Evolutionary conservation across 2,113 vertebrate species (phyloP).

Genomic region (Cyanocitta stelleri): DNA sequence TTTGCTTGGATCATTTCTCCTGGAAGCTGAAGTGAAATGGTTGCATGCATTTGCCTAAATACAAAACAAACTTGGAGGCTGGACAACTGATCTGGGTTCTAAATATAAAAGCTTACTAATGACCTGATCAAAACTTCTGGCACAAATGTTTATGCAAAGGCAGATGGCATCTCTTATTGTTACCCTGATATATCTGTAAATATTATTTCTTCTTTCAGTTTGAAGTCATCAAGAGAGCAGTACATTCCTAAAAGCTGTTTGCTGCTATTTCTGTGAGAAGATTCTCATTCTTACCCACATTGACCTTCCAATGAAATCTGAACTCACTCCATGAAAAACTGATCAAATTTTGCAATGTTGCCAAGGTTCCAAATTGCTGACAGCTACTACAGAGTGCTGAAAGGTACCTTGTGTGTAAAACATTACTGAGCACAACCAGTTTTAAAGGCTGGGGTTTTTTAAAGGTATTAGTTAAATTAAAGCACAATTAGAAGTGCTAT

Average conservation of each 20-base stretch:
- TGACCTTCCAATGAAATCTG: constrained; percentile 49
- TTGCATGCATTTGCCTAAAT: neutral
- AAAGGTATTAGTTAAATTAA: neutral
- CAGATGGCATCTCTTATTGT: neutral
- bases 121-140: constrained; percentile 9
- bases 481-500: neutral
- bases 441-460: neutral
- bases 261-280: neutral
- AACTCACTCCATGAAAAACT: constrained; percentile 26
- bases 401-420: neutral
- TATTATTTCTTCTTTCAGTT: neutral
- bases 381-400: neutral
- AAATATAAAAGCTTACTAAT: constrained; percentile 50
- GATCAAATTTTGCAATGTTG: constrained; percentile 37
- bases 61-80: constrained; percentile 18
- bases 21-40: neutral
- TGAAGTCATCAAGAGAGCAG: neutral
- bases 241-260: neutral
- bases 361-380: constrained; percentile 26
- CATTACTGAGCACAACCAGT: neutral
- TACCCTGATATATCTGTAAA: neutral
- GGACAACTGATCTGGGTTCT: constrained; percentile 34
- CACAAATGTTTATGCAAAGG: neutral
- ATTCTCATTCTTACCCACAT: neutral
- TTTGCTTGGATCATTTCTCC: neutral